Conservation (phyloP, 1,140 invertebrate genomes). For the Penaeus japonicus region DNA sequence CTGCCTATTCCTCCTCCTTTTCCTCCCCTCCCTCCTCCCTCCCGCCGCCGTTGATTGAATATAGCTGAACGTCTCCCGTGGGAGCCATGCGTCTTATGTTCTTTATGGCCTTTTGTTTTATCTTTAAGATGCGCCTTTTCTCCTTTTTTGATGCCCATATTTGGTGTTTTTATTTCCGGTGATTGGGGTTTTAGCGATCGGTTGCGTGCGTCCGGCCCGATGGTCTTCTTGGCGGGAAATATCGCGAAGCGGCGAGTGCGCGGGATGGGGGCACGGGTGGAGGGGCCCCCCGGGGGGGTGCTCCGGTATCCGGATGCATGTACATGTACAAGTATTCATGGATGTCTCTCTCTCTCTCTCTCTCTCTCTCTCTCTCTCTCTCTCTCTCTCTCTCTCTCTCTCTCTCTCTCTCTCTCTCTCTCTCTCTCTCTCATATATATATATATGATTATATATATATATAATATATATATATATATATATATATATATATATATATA, state of each 20-base stretch:
- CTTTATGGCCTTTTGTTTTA: neutral
- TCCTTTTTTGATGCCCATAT: no score
- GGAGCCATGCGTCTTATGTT: conserved; percentile 28
- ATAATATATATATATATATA: neutral
- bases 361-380: neutral
- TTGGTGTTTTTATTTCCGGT: no score
- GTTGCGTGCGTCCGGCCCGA: no score
- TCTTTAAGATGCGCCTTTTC: neutral
- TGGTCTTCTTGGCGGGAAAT: no score
- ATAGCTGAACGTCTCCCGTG: conserved; percentile 34
- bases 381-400: neutral
- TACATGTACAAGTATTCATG: neutral
- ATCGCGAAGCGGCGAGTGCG: no score
- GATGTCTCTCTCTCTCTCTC: neutral
- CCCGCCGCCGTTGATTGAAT: conserved; percentile 39
- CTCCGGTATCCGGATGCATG: neutral
- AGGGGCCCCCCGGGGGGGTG: neutral
- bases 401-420: neutral
- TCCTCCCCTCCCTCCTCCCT: neutral
- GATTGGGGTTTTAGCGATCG: no score
- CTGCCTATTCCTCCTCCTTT: neutral
- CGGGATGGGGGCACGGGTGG: no score
- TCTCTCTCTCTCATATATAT: neutral
- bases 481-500: neutral
- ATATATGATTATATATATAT: neutral